Evolutionary conservation across 1,140 invertebrate genomes (phyloP), one percentile per base, ranked within the genome.

Genomic region (Bombus impatiens): DNA sequence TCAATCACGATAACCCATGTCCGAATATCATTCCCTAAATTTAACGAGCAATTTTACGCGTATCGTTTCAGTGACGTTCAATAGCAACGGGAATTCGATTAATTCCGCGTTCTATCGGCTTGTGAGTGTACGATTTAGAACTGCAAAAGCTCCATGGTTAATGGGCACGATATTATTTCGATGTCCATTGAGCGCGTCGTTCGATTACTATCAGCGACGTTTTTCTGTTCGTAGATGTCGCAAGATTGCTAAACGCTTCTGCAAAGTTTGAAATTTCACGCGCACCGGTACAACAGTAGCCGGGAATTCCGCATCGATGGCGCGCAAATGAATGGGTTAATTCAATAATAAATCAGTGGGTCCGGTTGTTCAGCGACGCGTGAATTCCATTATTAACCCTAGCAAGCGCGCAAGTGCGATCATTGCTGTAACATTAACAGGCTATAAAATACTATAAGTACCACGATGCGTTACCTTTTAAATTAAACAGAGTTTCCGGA

Each of bases 361-460:
- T 1, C 2, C 35, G 42, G 32, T 62, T 28, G 59, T 15, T 37
- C 62, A 32, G 28, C 22, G 32, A 28, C 25, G n/a, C n/a, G n/a
- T 47, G 65, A 80, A 80, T 80, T 71, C 25, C 53, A 62, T 71
- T 59, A 85, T 85, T 65, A 78, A 68, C 74, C 44, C 35, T 44
- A 22, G 47, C n/a, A 8, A 44, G 2, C 8, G 47, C 62, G 53
- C 78, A 13, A 57, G n/a, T 28, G 28, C 35, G 22, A 42, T 62
- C 10, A 32, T 68, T 53, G 9, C 10, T 25, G 32, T 42, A 67
- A 53, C 15, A 25, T 44, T 76, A 75, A 65, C 35, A 35, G 35
- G 3, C 37, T 76, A 22, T 42, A 62, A 62, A 78, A 22, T 32
- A 32, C 10, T 25, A 32, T 72, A 35, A 78, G 15, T 35, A 68